Conservation (phyloP, 2,888 invertebrate species). For the Micropterix aruncella region DNA sequence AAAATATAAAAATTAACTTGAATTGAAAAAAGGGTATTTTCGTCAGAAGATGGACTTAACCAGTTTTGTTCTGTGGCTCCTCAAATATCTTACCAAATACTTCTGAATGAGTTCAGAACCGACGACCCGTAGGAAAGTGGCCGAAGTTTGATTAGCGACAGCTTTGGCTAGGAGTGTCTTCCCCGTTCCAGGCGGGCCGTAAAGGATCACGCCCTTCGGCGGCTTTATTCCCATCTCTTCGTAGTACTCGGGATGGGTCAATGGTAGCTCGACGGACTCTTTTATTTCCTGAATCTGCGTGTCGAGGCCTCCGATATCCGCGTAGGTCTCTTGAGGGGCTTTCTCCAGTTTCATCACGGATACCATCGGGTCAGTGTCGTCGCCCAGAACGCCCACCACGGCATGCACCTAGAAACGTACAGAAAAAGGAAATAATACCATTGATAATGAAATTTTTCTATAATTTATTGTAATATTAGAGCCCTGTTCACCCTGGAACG, state of each 20-base stretch:
- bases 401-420: constrained; percentile 65
- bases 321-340: constrained; percentile 98
- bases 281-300: constrained; percentile 97
- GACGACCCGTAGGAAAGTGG: constrained; percentile 95
- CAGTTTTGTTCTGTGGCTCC: too few species aligned
- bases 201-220: constrained; percentile 97
- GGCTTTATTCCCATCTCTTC: constrained; percentile 99
- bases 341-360: constrained; percentile 99
- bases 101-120: constrained; percentile 99
- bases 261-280: constrained; percentile 94
- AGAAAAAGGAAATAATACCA: too few species aligned
- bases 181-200: constrained; percentile 96
- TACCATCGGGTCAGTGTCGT: constrained; percentile 99
- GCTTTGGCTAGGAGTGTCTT: constrained; percentile 97
- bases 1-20: too few species aligned
- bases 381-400: constrained; percentile 97
- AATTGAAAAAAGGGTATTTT: too few species aligned
- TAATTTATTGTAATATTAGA: too few species aligned
- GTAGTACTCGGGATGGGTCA: constrained; percentile 99
- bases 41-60: too few species aligned
- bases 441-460: too few species aligned
- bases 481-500: too few species aligned
- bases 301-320: constrained; percentile 95
- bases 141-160: constrained; percentile 98
- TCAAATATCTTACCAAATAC: constrained; percentile 64